phyloP scores from a whole-genome alignment of 2,113 vertebrate species.

The Malurus elegans region DNA sequence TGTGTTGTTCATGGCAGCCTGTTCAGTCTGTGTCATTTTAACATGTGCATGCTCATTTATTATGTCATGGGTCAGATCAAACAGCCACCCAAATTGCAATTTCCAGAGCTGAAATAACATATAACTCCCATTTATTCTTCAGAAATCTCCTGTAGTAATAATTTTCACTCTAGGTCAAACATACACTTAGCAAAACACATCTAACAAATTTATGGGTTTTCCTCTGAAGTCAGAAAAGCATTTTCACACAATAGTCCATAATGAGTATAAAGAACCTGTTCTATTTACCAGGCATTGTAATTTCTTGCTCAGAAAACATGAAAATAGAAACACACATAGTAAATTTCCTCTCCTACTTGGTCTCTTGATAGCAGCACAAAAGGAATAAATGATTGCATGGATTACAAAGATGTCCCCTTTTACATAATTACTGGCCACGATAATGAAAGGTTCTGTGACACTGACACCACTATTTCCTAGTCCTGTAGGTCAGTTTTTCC shows the following conservation, averaged over 20 bases:
- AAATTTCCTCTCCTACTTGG: not conserved
- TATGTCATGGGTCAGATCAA: not conserved
- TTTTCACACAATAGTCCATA: conserved; percentile 23
- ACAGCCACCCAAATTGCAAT: not conserved
- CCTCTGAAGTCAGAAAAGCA: not conserved
- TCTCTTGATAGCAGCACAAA: not conserved
- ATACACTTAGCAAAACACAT: not conserved
- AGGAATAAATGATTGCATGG: not conserved
- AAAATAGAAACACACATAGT: not conserved
- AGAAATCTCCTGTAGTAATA: not conserved
- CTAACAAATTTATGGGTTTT: conserved; percentile 13
- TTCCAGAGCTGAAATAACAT: not conserved
- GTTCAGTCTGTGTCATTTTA: not conserved
- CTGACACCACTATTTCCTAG: not conserved
- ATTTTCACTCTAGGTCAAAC: conserved; percentile 21
- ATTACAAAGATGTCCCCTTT: not conserved
- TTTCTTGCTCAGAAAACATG: conserved; percentile 8
- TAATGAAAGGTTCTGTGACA: not conserved
- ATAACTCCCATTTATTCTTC: not conserved
- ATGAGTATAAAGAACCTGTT: not conserved
- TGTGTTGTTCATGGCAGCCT: not conserved
- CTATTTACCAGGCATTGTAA: not conserved
- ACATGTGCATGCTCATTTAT: not conserved
- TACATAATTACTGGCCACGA: not conserved
- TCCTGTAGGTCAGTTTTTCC: not conserved